Evolutionary conservation across 30 jellyfish, hydroid and myxozoan genomes (phyloP), one percentile per base, ranked within the genome.

Genomic region (Aurelia sp.): DNA sequence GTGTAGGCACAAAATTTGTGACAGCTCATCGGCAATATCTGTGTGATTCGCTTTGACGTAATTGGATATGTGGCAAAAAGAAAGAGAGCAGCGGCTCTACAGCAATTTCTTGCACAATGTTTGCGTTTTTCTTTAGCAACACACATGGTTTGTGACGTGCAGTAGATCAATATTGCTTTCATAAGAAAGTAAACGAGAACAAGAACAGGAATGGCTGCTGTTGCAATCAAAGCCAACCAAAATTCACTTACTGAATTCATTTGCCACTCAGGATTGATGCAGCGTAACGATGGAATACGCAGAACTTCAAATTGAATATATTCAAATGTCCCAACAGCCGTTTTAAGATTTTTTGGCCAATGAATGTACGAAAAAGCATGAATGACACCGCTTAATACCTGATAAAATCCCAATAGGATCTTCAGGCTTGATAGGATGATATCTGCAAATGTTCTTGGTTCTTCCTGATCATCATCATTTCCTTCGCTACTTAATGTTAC

Each of bases 381-480:
- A 24, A 86, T 13, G 3, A 75, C 30, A 17, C 72, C 80, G 7
- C 57, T 12, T 40, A 86, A 51, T 20, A 75, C 67, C 52, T 86
- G 95, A 51, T 86, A 86, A 65, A 86, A 86, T 8, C 89, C 89
- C 31, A 86, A 60, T 13, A 75, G 33, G 16, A 86, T 86, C 75
- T 86, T 86, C 18, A 86, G 31, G 63, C 69, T 73, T 63, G 95
- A 86, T 4, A 86, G 63, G 15, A 76, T 38, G 40, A 87, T 58
- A 64, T 87, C 96, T 11, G 90, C 86, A 50, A 87, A 58, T 11
- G 96, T 76, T 8, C 96, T 17, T 58, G 18, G 50, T 22, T 17
- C 57, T 11, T 67, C 11, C 30, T 33, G 35, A 8, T 16, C 64
- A 5, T 18, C 33, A 8, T 12, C 33, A 44, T 44, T 44, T 3